Evolutionary conservation across 2,888 invertebrate species (phyloP).

Genomic region (Patella caerulea): DNA sequence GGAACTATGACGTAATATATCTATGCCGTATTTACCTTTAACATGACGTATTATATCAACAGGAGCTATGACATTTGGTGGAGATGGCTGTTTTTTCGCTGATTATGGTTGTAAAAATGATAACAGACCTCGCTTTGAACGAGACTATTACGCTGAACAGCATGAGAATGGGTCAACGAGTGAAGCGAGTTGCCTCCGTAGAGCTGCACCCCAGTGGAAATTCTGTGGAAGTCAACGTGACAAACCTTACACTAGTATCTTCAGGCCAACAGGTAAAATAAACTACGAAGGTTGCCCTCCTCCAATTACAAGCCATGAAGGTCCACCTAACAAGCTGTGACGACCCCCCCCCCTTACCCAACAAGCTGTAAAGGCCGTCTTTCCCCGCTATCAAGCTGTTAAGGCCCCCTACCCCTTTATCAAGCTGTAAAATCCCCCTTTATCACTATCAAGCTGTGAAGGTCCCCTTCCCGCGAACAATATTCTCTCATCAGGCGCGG

Average conservation of each 20-base stretch:
- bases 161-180: constrained; percentile 30
- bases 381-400: too few species aligned
- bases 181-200: constrained; percentile 39
- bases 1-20: constrained; percentile 39
- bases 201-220: constrained; percentile 40
- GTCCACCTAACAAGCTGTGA: too few species aligned
- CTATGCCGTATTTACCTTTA: constrained; percentile 24
- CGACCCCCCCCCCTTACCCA: too few species aligned
- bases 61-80: constrained; percentile 49
- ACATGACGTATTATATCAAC: neutral
- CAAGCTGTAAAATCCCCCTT: too few species aligned
- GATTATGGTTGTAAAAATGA: constrained; percentile 43
- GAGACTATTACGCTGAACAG: constrained; percentile 42
- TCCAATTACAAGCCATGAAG: too few species aligned
- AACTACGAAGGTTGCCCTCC: too few species aligned
- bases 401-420: too few species aligned
- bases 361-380: too few species aligned
- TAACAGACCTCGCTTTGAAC: constrained; percentile 26
- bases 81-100: constrained; percentile 46
- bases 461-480: too few species aligned
- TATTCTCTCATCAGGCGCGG: too few species aligned
- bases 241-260: constrained; percentile 45
- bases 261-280: constrained; percentile 47
- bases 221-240: constrained; percentile 42
- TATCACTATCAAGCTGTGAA: too few species aligned